phyloP scores from a whole-genome alignment of 1,140 invertebrate species.

The Spodoptera frugiperda region DNA sequence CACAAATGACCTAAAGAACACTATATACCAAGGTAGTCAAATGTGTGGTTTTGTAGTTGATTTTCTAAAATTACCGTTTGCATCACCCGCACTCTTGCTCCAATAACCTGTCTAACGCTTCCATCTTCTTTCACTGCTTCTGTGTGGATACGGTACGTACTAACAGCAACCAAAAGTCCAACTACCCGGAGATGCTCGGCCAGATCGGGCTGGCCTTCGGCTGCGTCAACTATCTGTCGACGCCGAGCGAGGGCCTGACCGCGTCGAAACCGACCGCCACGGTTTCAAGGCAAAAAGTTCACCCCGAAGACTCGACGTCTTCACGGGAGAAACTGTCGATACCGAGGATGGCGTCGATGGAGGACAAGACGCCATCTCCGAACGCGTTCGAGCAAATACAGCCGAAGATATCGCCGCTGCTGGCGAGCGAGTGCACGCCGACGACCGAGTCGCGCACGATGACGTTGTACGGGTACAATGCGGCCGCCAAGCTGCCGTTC shows the following conservation, averaged over 20 bases:
- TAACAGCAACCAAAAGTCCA: constrained; percentile 83
- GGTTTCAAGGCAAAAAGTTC: constrained; percentile 74
- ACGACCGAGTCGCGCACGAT: constrained; percentile 69
- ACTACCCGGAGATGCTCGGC: constrained; percentile 85
- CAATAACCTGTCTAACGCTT: constrained; percentile 60
- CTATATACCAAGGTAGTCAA: constrained; percentile 82
- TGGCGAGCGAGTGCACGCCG: constrained; percentile 71
- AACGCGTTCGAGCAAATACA: constrained; percentile 66
- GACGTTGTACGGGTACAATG: constrained; percentile 83
- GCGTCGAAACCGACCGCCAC: constrained; percentile 57
- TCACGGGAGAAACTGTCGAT: constrained; percentile 72
- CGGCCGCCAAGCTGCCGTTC: constrained; percentile 82
- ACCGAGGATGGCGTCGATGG: constrained; percentile 72
- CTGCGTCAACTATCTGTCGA: constrained; percentile 84
- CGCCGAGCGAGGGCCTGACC: constrained; percentile 57
- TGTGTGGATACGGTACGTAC: constrained; percentile 66
- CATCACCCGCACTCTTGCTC: constrained; percentile 36
- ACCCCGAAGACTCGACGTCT: constrained; percentile 73
- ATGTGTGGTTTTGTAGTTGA: constrained; percentile 69
- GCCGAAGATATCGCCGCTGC: constrained; percentile 79
- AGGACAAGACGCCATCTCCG: constrained; percentile 75
- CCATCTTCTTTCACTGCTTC: constrained; percentile 66
- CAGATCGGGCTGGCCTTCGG: constrained; percentile 85
- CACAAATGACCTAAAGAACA: constrained; percentile 84
- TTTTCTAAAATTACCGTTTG: constrained; percentile 50